A percentile compares a stretch with the other conserved stretches of the same genome.
phyloP scores from a whole-genome alignment of 2,113 vertebrate genomes.

The Phaethon lepturus region DNA sequence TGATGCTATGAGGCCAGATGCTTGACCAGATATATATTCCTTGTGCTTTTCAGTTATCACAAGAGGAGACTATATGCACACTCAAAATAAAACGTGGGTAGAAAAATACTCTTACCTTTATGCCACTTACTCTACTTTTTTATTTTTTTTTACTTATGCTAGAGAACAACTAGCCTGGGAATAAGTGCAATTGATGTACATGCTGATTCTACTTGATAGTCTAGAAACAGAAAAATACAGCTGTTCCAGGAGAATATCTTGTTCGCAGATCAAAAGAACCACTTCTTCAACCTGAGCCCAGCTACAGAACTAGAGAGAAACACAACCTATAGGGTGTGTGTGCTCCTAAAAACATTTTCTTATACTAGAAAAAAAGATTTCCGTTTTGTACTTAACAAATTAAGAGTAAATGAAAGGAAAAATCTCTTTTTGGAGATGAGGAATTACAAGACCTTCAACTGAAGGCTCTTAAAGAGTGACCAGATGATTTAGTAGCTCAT shows the following conservation, averaged over 20 bases:
- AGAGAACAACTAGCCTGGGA: not conserved
- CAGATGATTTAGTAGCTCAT: not conserved
- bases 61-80: not conserved
- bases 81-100: not conserved
- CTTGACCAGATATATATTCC: not conserved
- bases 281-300: not conserved
- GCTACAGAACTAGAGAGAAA: not conserved
- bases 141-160: not conserved
- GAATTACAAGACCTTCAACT: not conserved
- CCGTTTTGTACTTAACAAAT: not conserved
- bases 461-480: not conserved
- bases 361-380: not conserved
- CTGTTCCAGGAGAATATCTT: not conserved
- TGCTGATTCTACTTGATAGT: constrained; percentile 2
- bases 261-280: not conserved
- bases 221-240: not conserved
- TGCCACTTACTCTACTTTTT: not conserved
- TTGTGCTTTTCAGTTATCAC: not conserved
- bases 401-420: not conserved
- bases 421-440: not conserved
- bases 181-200: not conserved
- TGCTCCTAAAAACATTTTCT: not conserved
- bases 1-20: not conserved
- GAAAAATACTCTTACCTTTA: not conserved
- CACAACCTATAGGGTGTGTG: not conserved